phyloP scores from a whole-genome alignment of 1,140 invertebrate species.

The roundworm (Caenorhabditis elegans) region WBcel235 BX284606.5:2409001-2409500 shows the following conservation, averaged over 20 bases:
- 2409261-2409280: neutral
- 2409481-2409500: neutral
- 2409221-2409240: neutral
- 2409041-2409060: neutral
- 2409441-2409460: too few species aligned
- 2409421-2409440: neutral
- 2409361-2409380: neutral
- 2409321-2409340: neutral
- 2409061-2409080: conserved; percentile 31
- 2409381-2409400: neutral
- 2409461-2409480: neutral
- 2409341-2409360: conserved; percentile 8
- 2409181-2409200: neutral
- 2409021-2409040: too few species aligned
- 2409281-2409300: neutral
- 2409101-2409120: conserved; percentile 30
- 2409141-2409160: conserved; percentile 4
- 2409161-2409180: neutral
- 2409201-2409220: neutral
- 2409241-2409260: neutral
- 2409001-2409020: too few species aligned
- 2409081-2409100: neutral
- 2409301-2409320: neutral
- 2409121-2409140: conserved; percentile 20
- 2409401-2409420: neutral